Base-by-base conservation (phyloP, 2,888 invertebrate genomes). In the Myopa tessellatipennis region DNA sequence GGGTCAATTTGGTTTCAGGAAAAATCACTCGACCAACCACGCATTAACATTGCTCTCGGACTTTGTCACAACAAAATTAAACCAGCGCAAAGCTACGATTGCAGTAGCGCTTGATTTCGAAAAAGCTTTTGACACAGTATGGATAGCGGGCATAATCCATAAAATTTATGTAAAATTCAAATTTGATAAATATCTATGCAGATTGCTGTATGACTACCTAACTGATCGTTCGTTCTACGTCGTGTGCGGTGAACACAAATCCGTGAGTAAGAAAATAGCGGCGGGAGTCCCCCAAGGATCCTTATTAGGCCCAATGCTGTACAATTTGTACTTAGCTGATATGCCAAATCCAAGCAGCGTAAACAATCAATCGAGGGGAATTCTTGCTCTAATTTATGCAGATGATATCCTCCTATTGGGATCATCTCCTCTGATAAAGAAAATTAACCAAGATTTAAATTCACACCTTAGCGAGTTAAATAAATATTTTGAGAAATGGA, bases 201-300 rank as follows among this genome's bases (percentile, higher is more conserved):
- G 45, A n/a, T n/a, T 72, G 4, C 14, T 72, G 26, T 72, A 40
- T 40, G 16, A 52, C n/a, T 72, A 72, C 38, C 38, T 72, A n/a
- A 72, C 38, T 4, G 58, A 60, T 10, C 18, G 70, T 10, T 12
- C 6, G 6, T 52, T 70, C 18, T 14, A 26, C 14, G 34, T 70
- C 2, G 10, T 1, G 4, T 14, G 5, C 4, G 4, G 12, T 0
- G 26, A 38, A 7, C 8, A 14, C n/a, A 40, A 14, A 14, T 58
- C 36, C 34, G 36, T 4, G 4, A 6, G 4, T 18, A 38, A 40
- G 38, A 38, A 60, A 1, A 14, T 72, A 4, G 34, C 18, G 16
- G 72, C 58, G 7, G 72, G 72, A 4, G 72, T 72, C 4, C 72
- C 72, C 10, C 72, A 60, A 40, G 72, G 60, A 2, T 72, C 72